These are phyloP conservation scores for Tipula confusa DNA, from an alignment of 2,888 invertebrate genomes.

Conservation along the genomic window DNA sequence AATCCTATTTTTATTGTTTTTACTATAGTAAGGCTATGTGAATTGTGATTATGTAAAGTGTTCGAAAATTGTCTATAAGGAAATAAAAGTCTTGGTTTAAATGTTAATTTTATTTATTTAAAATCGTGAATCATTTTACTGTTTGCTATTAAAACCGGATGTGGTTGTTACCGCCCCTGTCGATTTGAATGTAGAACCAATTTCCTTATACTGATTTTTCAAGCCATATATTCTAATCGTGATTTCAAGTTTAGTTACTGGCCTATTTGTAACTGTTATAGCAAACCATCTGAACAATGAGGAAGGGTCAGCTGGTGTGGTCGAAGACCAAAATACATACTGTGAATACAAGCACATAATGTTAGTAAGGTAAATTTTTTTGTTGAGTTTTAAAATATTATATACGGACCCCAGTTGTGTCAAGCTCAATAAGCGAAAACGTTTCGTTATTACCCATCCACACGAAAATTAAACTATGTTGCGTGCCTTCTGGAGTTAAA, in stretches of 20 bases:
- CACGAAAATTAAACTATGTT: background rate
- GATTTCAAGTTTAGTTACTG: background rate
- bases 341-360: background rate
- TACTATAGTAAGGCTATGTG: too few species aligned
- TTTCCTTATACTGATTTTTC: background rate
- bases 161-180: background rate
- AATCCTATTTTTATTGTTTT: too few species aligned
- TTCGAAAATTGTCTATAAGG: too few species aligned
- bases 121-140: too few species aligned
- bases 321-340: background rate
- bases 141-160: background rate
- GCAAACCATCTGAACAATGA: background rate
- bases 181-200: background rate
- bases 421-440: background rate
- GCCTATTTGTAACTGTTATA: background rate
- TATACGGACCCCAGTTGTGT: background rate
- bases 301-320: background rate
- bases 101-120: too few species aligned
- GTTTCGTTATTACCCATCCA: background rate
- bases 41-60: too few species aligned
- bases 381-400: too few species aligned
- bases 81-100: too few species aligned
- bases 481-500: background rate
- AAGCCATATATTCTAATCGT: background rate
- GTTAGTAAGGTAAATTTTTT: background rate